Evolutionary conservation across 2,888 invertebrate species (phyloP), one percentile per base, ranked within the genome.

Genomic region (Neoitamus cyanurus): DNA sequence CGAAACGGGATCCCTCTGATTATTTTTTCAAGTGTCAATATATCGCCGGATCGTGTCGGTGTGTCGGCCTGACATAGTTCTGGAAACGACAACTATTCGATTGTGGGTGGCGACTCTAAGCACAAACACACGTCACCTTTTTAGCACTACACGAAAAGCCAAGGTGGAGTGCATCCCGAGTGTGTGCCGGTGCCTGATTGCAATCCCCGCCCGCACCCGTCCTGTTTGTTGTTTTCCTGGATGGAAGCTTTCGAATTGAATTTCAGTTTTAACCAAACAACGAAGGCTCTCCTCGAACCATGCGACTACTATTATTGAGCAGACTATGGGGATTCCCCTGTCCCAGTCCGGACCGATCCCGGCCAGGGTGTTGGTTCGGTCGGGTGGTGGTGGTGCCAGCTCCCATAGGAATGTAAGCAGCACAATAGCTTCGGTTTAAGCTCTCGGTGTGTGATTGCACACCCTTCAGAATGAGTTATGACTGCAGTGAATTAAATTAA

Each of bases 401-500:
- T 72, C 72, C 72, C 31, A 15, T 28, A 7, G 31, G 31, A n/a
- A 72, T 34, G 73, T 34, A 15, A 46, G 46, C 25, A 25, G 30
- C 48, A 77, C 77, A 77, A 77, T 46, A n/a, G 46, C 25, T 77
- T n/a, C 75, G 15, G 20, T 48, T 77, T 77, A 30, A 77, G 46
- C 37, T 46, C 69, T 77, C 25, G 28, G 77, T 77, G 77, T 77
- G 77, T 77, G 77, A 77, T 77, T 77, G 77, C 46, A 77, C 77
- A 46, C 46, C 46, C 46, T 46, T 46, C 30, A 30, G 70, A 83
- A 85, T 83, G 83, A 85, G 37, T 85, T 85, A 85, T 85, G 77
- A 85, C 78, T 85, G 85, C 85, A 85, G 83, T 83, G 83, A 83
- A 70, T 85, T 83, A 85, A 85, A 85, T 83, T 85, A 83, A 83